These are phyloP conservation scores for Acleris emargana DNA, from an alignment of 2,888 invertebrate genomes.

Conservation along the genomic window DNA sequence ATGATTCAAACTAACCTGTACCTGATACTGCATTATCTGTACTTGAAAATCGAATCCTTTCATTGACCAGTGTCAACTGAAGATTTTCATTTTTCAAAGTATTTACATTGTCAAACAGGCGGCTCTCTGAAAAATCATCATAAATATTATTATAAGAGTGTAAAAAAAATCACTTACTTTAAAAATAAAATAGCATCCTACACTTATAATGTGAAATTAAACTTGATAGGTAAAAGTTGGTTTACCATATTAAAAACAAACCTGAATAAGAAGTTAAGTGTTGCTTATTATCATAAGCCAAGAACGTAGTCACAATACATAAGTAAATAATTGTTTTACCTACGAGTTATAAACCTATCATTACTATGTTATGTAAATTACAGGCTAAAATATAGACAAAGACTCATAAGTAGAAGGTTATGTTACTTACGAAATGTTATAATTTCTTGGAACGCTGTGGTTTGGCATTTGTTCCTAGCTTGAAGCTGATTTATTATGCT, in stretches of 20 bases:
- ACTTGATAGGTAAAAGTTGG: neutral
- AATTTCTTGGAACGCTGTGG: constrained; percentile 90
- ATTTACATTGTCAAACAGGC: constrained; percentile 92
- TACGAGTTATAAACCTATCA: constrained; percentile 22
- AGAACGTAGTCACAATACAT: too few species aligned
- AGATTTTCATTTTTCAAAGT: constrained; percentile 92
- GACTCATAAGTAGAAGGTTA: constrained; percentile 56
- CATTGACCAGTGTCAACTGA: constrained; percentile 93
- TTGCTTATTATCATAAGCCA: too few species aligned
- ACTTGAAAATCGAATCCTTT: constrained; percentile 88
- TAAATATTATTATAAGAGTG: neutral
- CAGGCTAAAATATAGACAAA: constrained; percentile 35
- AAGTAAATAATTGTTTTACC: constrained; percentile 2
- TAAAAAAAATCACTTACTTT: neutral
- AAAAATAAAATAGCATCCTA: neutral
- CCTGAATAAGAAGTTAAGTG: neutral
- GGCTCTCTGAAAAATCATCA: constrained; percentile 87
- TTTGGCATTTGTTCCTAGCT: constrained; percentile 89
- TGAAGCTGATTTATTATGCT: constrained; percentile 88
- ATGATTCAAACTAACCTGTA: constrained; percentile 52
- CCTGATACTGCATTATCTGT: constrained; percentile 65
- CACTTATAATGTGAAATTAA: neutral
- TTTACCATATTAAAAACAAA: constrained; percentile 33
- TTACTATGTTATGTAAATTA: constrained; percentile 23
- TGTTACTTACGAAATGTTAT: constrained; percentile 90